Conservation (phyloP, 1,140 invertebrate genomes). For the Harlomillsia oculata region DNA sequence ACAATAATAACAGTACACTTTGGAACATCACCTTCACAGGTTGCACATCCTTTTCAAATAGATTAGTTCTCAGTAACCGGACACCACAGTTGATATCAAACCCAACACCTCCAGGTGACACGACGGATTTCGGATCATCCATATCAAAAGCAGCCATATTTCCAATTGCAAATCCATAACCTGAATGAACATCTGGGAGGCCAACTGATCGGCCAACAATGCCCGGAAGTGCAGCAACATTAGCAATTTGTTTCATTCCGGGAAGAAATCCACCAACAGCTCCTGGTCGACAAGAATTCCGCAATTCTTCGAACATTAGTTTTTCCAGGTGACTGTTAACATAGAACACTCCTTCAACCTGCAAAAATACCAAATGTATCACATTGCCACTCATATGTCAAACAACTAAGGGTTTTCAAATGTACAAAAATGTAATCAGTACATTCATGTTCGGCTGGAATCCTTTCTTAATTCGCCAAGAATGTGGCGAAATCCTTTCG, state of each 20-base stretch:
- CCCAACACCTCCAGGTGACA: constrained; percentile 96
- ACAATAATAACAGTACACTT: neutral
- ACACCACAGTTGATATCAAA: constrained; percentile 99
- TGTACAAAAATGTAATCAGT: constrained; percentile 33
- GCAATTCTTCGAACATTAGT: constrained; percentile 95
- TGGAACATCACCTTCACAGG: constrained; percentile 67
- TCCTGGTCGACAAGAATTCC: constrained; percentile 77
- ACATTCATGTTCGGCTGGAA: constrained; percentile 99
- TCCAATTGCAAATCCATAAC: constrained; percentile 99
- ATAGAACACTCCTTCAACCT: constrained; percentile 97
- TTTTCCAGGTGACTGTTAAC: constrained; percentile 87
- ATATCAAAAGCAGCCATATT: constrained; percentile 99
- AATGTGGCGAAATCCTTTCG: constrained; percentile 72
- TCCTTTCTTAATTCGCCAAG: constrained; percentile 95
- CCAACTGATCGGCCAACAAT: constrained; percentile 87
- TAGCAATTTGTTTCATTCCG: constrained; percentile 98
- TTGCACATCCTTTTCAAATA: constrained; percentile 85
- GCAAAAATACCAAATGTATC: constrained; percentile 36
- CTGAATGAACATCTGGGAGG: constrained; percentile 95
- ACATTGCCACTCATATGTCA: no score
- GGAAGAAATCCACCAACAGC: constrained; percentile 92
- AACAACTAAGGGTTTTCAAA: neutral
- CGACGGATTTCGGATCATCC: constrained; percentile 80
- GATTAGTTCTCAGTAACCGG: constrained; percentile 85
- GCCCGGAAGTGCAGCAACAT: constrained; percentile 95